Conservation (phyloP, 2,888 invertebrate species). For the Agrilus mali region DNA sequence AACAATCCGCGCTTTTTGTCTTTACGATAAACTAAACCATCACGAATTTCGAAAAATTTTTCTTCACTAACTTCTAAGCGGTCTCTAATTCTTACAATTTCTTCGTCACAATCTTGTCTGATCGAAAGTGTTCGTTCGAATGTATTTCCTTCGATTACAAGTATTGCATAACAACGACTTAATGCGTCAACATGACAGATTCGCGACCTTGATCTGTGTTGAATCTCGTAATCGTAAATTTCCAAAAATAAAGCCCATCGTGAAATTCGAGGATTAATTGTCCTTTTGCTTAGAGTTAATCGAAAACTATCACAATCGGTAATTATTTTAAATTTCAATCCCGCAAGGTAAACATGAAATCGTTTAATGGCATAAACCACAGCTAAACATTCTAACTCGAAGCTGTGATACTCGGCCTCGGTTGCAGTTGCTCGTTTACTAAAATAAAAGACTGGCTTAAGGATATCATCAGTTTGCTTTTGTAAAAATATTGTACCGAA, state of each 20-base stretch:
- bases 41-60: background rate
- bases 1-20: conserved; percentile 4
- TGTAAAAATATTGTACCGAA: conserved; percentile 24
- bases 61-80: background rate
- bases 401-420: conserved; percentile 23
- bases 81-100: background rate
- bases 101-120: too few species aligned
- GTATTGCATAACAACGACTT: conserved; percentile 2
- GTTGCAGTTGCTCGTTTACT: conserved; percentile 19
- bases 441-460: conserved; percentile 24
- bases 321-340: conserved; percentile 18
- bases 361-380: conserved; percentile 17
- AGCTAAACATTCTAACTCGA: conserved; percentile 21
- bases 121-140: too few species aligned
- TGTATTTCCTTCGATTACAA: conserved; percentile 1
- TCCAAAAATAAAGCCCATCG: conserved; percentile 11
- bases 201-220: conserved; percentile 15
- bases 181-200: conserved; percentile 20
- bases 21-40: conserved; percentile 6
- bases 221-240: conserved; percentile 15
- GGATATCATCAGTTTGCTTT: conserved; percentile 1
- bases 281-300: conserved; percentile 19
- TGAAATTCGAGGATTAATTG: too few species aligned
- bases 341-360: conserved; percentile 19
- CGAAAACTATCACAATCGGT: conserved; percentile 21